These are phyloP conservation scores for Crambe crambe DNA, from an alignment of 37 sponge, comb jelly and placozoan genomes.

Conservation along the genomic window DNA sequence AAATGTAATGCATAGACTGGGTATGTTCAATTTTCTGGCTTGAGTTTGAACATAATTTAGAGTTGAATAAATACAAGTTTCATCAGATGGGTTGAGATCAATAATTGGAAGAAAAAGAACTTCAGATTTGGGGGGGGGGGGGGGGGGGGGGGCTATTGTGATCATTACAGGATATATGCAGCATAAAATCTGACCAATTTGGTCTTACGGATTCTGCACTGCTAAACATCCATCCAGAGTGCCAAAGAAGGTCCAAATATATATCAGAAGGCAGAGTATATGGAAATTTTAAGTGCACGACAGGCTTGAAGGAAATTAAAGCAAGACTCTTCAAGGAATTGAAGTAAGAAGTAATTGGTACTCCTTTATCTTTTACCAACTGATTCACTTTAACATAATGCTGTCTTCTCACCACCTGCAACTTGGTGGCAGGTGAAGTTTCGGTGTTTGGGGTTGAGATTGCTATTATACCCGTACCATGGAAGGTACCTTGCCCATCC, in stretches of 20 bases:
- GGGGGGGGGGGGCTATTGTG: neutral
- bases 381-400: slow-evolving; percentile 4
- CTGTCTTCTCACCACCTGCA: too few relatives aligned
- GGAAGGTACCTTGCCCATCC: neutral
- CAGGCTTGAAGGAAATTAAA: neutral
- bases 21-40: neutral
- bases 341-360: slow-evolving; percentile 4
- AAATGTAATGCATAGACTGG: neutral
- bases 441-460: slow-evolving; percentile 27
- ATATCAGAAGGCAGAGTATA: neutral
- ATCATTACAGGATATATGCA: slow-evolving; percentile 1
- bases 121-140: slow-evolving; percentile 21
- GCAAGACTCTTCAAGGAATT: neutral
- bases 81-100: slow-evolving; percentile 12
- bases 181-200: slow-evolving; percentile 50
- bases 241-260: neutral
- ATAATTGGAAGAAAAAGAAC: slow-evolving; percentile 38
- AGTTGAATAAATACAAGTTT: slow-evolving; percentile 20
- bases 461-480: slow-evolving; percentile 40
- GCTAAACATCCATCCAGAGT: neutral
- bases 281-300: neutral
- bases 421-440: too few relatives aligned
- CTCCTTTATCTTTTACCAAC: slow-evolving; percentile 16
- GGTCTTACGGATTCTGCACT: neutral
- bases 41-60: slow-evolving; percentile 17